These are phyloP conservation scores for Ciona savignyi DNA, from an alignment of 23 tunicate genomes.

Conservation along the genomic window DNA sequence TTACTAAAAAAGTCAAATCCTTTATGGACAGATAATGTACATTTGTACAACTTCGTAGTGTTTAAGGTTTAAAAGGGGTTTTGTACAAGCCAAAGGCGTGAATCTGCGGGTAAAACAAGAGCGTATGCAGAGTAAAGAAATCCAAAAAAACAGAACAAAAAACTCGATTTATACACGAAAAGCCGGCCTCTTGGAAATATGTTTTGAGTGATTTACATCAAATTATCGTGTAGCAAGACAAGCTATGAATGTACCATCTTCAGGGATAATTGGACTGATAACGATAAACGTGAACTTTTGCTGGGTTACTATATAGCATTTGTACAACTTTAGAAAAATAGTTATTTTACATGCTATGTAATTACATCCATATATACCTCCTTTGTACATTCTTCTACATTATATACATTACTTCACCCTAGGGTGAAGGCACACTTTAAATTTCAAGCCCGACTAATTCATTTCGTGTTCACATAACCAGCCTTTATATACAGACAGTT, in stretches of 20 bases:
- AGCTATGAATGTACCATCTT: background rate
- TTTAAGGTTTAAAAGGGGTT: background rate
- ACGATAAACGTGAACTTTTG: background rate
- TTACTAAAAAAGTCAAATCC: background rate
- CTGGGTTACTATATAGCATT: background rate
- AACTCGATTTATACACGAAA: background rate
- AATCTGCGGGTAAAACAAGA: background rate
- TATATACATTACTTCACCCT: background rate
- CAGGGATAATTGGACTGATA: background rate
- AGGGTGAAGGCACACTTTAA: background rate
- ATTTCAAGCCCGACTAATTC: background rate
- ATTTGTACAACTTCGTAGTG: background rate
- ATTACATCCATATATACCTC: slow-evolving; percentile 1
- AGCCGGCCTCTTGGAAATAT: too few species aligned
- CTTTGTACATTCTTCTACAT: slow-evolving; percentile 8
- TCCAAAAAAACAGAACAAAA: background rate
- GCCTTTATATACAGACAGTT: background rate
- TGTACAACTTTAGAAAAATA: background rate
- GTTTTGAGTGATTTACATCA: too few species aligned
- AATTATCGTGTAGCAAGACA: background rate
- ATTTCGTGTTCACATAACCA: background rate
- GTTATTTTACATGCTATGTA: slow-evolving; percentile 8
- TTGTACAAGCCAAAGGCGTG: background rate
- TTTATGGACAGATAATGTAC: background rate
- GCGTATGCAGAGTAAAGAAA: background rate